Base-by-base conservation (phyloP, 1,140 invertebrate genomes). In the Amphibalanus amphitrite region DNA sequence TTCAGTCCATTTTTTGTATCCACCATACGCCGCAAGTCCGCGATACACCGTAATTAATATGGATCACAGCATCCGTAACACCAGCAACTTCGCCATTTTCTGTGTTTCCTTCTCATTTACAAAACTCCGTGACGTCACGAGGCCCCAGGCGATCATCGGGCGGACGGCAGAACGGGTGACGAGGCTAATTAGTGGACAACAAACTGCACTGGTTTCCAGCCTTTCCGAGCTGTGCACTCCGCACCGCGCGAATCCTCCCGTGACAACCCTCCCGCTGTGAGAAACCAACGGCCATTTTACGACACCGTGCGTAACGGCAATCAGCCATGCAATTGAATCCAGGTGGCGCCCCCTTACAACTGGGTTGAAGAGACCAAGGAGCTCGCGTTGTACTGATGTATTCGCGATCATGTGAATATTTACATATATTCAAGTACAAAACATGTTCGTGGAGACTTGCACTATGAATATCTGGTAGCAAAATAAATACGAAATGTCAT, bases 401-500 rank as follows among this genome's bases (percentile, higher is more conserved):
- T 59, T 59, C 23, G 47, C 47, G 47, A 59, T 59, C 47, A 59
- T 8, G 47, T 59, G 47, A 59, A 59, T 59, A 59, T 59, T 59
- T 59, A 59, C 47, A 59, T 59, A 23, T 59, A 59, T 59, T 20
- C 47, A 59, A 59, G 47, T 59, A 59, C 47, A 59, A 59, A 59
- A 59, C 47, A 59, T 20, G 47, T 20, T 23, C 47, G 47, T 59
- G 47, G 47, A 59, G 47, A 59, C 20, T 59, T 59, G 47, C 47
- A 59, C 47, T 59, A 23, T 59, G 47, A 59, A 59, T 59, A 59
- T 59, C 47, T 59, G 47, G 47, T 59, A 59, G 47, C 47, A 59
- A 59, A 59, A 59, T 59, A 59, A 59, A 59, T 59, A 59, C 47
- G 47, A 59, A 59, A 59, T 59, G 47, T 59, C 47, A 59, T 59